Percentiles rank a stretch among this genome's conserved stretches.
These are phyloP conservation scores for Phylloscopus trochilus DNA, from an alignment of 2,113 vertebrate genomes.

Conservation along the genomic window DNA sequence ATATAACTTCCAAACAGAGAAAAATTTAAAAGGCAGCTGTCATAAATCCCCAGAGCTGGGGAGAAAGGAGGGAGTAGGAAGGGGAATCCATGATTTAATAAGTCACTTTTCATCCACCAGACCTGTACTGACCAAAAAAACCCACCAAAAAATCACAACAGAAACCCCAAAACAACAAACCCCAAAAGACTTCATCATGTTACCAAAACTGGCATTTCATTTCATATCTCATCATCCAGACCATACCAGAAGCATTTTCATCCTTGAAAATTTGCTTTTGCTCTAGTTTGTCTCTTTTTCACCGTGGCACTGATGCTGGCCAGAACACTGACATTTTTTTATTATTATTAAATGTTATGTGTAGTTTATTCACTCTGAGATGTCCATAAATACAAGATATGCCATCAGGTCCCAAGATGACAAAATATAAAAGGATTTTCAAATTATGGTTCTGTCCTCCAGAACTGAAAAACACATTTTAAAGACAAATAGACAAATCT, in stretches of 20 bases:
- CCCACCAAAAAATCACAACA: not conserved
- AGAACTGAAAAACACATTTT: constrained; percentile 30
- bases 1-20: not conserved
- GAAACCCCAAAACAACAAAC: not conserved
- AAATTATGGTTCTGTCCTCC: constrained; percentile 3
- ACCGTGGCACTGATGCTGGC: not conserved
- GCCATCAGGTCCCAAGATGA: not conserved
- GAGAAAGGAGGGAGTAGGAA: not conserved
- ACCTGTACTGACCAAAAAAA: not conserved
- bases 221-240: not conserved
- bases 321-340: not conserved
- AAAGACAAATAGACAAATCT: constrained; percentile 12
- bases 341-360: not conserved
- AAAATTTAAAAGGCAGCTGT: not conserved
- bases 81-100: not conserved
- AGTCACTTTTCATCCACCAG: not conserved
- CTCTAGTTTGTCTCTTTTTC: not conserved
- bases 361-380: not conserved
- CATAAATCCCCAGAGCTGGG: not conserved
- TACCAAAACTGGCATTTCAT: not conserved
- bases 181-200: not conserved
- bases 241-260: not conserved
- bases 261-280: not conserved
- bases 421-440: not conserved
- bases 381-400: not conserved